Evolutionary conservation across 1,140 invertebrate genomes (phyloP).

Genomic region (Phocides pigmalion): DNA sequence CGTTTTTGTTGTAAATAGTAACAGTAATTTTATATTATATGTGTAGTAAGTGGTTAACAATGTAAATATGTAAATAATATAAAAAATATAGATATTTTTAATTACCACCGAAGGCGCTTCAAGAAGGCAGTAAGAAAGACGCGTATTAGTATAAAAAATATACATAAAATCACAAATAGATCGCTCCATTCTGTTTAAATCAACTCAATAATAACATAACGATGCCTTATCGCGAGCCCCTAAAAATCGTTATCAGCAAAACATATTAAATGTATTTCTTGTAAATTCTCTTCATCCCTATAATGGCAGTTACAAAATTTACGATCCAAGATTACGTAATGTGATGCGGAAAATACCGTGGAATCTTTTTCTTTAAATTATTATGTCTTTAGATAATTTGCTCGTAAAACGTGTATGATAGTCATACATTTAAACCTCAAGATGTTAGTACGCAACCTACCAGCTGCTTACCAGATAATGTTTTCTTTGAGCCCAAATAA

Average conservation of each 20-base stretch:
- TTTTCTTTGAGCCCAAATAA: too few species aligned
- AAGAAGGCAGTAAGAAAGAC: too few species aligned
- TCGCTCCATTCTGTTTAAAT: background rate
- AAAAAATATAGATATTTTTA: too few species aligned
- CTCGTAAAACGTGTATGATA: background rate
- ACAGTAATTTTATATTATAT: too few species aligned
- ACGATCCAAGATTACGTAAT: background rate
- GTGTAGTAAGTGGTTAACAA: too few species aligned
- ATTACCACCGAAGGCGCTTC: too few species aligned
- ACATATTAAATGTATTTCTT: background rate
- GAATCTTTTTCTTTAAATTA: background rate
- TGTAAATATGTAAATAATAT: too few species aligned
- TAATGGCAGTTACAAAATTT: background rate
- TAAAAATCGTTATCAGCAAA: background rate
- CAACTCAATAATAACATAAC: background rate
- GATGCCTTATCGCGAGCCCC: background rate
- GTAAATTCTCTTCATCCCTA: background rate
- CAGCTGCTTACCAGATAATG: too few species aligned
- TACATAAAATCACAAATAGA: too few species aligned
- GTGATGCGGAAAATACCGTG: background rate
- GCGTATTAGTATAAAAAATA: too few species aligned
- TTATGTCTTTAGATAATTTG: background rate
- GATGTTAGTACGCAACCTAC: too few species aligned
- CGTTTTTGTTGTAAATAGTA: too few species aligned
- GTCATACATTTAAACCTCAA: background rate